Evolutionary conservation across 1,140 invertebrate genomes (phyloP), one percentile per base, ranked within the genome.

Genomic region (Pogonognathellus flavescens): DNA sequence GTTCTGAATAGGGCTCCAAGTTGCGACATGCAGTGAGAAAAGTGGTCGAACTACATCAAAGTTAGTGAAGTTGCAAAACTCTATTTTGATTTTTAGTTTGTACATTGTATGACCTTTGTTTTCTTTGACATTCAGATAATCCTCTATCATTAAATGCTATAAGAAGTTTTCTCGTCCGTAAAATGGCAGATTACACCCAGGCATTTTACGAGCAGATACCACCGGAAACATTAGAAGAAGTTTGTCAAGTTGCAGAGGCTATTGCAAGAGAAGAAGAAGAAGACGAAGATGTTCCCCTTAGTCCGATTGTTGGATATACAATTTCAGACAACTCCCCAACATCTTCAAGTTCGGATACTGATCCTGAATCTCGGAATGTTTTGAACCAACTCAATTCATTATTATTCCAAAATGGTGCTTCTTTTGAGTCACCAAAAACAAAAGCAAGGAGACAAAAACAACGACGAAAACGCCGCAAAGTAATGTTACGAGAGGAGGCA

Each of bases 221-320:
- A 16, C 49, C 72, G 41, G 41, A 22, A 1, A 50, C 49, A 1
- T 16, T 52, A 13, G 72, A 80, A 52, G 72, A 50, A 53, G 41
- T 53, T 14, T 52, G 72, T n/a, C 41, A 52, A 20, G 72, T 22
- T 2, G 49, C 72, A 1, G 72, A 80, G 41, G 11, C 72, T 18
- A 41, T 80, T 18, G 72, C 41, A 49, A 1, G 16, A 8, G 50
- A 80, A 10, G 72, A 22, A 8, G 50, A 80, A 1, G 72, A 53
- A 6, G 16, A 8, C n/a, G 72, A 80, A 0, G 41, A 18, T 1
- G n/a, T 0, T n/a, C 41, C 49, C 10, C 41, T 18, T 4, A 80
- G 72, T 18, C 72, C 72, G 1, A 50, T 80, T 18, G 72, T 80
- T 16, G 72, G 72, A 16, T 80, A 80, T 16, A 16, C 31, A n/a